Base-by-base conservation (phyloP, 92 coral and sea anemone species). In the Muricea muricata region DNA sequence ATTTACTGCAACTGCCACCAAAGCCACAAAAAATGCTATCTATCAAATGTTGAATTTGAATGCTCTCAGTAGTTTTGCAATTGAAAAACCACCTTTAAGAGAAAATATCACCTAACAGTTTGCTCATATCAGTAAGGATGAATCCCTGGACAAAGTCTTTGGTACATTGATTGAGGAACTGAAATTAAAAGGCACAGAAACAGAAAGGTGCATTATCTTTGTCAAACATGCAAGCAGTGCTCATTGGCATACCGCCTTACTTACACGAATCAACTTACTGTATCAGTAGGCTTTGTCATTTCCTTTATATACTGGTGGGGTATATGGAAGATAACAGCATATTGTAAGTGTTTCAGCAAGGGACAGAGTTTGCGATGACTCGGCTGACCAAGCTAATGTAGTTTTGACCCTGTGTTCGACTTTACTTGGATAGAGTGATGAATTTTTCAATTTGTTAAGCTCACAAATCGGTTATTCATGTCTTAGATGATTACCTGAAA, bases 181-280 rank as follows among this genome's bases (percentile, higher is more conserved):
- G 6, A 69, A 69, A 69, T 47, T 7, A 11, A 77, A 60, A 60
- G 68, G 68, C 1, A 21, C 1, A 1, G 35, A 25, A 0, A 13
- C 68, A 60, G 68, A 60, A 3, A 60, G 34, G 68, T 60, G 68
- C 34, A 60, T 60, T 3, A 81, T 87, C 23, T 86, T 73, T 92
- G 93, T 71, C 95, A 92, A 79, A 92, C 94, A 76, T 41, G 89
- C 65, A 92, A 92, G 66, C 91, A 90, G 68, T 92, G 93, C 56
- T 73, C 93, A 5, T 57, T 92, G 46, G 67, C 89, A 20, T 92
- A 71, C 58, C 37, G 89, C n/a, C n/a, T n/a, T n/a, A n/a, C n/a
- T n/a, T n/a, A n/a, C n/a, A n/a, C n/a, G n/a, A n/a, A n/a, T n/a
- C n/a, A n/a, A n/a, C n/a, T n/a, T n/a, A n/a, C n/a, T n/a, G n/a